Percentiles rank a stretch among this genome's conserved stretches.
These are phyloP conservation scores for Heteractis magnifica DNA, from an alignment of 92 coral and sea anemone species.

Conservation along the genomic window DNA sequence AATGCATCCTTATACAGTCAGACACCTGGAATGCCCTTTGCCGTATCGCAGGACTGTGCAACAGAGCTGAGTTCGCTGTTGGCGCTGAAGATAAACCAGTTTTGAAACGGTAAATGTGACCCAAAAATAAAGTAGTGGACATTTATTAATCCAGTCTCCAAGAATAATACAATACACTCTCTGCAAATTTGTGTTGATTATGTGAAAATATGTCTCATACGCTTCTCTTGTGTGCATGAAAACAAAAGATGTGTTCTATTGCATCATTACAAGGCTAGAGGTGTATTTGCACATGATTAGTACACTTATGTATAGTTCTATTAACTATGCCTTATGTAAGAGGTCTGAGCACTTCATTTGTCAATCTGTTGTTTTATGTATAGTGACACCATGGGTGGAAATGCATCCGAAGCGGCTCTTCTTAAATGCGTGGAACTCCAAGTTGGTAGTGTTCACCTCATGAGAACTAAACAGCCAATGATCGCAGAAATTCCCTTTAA, in stretches of 20 bases:
- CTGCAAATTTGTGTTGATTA: no score
- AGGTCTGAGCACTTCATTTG: not conserved
- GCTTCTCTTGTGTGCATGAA: no score
- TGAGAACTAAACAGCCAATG: constrained; percentile 70
- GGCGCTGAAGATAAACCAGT: constrained; percentile 76
- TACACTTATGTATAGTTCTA: no score
- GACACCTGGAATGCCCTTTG: constrained; percentile 85
- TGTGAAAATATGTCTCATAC: no score
- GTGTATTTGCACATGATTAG: no score
- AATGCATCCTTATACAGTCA: constrained; percentile 43
- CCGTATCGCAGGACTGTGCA: constrained; percentile 89
- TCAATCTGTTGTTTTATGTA: not conserved
- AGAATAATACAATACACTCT: no score
- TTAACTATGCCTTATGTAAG: no score
- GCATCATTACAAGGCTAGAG: no score
- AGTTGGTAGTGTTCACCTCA: constrained; percentile 71
- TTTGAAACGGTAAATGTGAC: constrained; percentile 63
- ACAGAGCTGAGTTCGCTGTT: constrained; percentile 85
- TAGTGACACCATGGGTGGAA: constrained; percentile 83
- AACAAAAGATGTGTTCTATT: no score
- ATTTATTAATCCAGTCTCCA: no score
- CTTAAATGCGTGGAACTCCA: constrained; percentile 86
- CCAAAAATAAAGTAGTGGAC: not conserved
- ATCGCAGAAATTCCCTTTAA: constrained; percentile 94
- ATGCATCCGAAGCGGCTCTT: constrained; percentile 96